Conservation (phyloP, 2,888 invertebrate genomes). For the Helleia helle region DNA sequence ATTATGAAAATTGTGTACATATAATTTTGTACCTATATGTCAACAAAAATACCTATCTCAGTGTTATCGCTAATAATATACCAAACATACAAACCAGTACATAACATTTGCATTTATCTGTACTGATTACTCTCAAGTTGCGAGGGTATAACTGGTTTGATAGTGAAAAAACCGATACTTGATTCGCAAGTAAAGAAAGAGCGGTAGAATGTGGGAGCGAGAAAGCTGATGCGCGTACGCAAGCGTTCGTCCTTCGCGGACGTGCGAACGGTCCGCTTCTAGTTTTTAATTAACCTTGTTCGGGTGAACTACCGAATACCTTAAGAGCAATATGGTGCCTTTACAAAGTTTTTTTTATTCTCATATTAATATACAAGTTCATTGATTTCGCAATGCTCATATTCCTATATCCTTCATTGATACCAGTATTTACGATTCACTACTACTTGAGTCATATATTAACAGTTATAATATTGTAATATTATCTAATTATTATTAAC, state of each 20-base stretch:
- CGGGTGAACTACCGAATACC: constrained; percentile 34
- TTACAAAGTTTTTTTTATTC: not conserved
- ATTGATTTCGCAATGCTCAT: not conserved
- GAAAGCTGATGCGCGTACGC: constrained; percentile 46
- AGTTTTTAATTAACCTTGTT: constrained; percentile 36
- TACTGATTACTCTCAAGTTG: constrained; percentile 39
- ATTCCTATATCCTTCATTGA: too few species aligned
- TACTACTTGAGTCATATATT: too few species aligned
- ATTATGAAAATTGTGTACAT: too few species aligned
- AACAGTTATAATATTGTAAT: too few species aligned
- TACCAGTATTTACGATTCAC: too few species aligned
- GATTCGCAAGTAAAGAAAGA: constrained; percentile 26
- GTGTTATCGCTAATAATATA: not conserved
- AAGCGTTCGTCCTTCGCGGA: constrained; percentile 63
- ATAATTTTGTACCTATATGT: too few species aligned
- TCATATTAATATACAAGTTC: not conserved
- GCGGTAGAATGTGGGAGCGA: constrained; percentile 30
- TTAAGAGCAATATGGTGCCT: not conserved
- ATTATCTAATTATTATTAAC: too few species aligned
- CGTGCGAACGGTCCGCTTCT: constrained; percentile 19
- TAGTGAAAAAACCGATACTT: constrained; percentile 42
- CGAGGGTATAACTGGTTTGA: constrained; percentile 41
- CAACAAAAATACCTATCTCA: too few species aligned
- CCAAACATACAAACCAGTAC: not conserved
- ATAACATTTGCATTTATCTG: constrained; percentile 37